These are phyloP conservation scores for Sebastes wilsoni DNA, from an alignment of 2,797 vertebrate genomes.

Conservation along the genomic window DNA sequence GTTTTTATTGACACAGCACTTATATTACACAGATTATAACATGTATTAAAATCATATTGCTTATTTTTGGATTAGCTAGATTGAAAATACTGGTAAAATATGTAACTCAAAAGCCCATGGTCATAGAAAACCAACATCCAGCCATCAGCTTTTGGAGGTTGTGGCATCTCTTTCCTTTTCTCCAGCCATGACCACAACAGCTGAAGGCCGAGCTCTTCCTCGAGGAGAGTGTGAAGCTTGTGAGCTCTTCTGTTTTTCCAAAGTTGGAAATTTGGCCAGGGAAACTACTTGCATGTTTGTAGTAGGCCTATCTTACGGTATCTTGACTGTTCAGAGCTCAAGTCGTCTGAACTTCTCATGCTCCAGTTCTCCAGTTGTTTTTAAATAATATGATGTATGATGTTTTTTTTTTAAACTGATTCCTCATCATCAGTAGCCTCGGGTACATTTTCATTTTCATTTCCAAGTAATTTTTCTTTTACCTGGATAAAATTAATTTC, in stretches of 20 bases:
- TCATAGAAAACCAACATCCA: no score
- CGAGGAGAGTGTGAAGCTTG: neutral
- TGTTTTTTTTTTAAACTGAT: no score
- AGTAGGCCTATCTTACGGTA: neutral
- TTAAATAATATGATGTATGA: neutral
- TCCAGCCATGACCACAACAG: neutral
- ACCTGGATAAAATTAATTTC: no score
- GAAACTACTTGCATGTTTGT: neutral
- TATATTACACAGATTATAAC: neutral
- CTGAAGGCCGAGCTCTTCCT: neutral
- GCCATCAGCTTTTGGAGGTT: rapidly evolving
- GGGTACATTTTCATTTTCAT: neutral
- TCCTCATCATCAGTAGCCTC: neutral
- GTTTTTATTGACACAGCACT: neutral
- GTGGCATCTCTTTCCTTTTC: neutral
- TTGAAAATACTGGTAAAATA: no score
- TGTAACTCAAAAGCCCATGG: no score
- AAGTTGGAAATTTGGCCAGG: neutral
- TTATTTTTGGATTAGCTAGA: no score
- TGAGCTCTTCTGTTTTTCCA: neutral
- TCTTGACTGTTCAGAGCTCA: neutral
- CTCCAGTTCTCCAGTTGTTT: neutral
- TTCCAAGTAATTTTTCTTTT: neutral
- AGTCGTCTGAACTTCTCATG: neutral
- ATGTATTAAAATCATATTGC: no score